Conservation (phyloP, 1,140 invertebrate species). For the Elymnias hypermnestra region DNA sequence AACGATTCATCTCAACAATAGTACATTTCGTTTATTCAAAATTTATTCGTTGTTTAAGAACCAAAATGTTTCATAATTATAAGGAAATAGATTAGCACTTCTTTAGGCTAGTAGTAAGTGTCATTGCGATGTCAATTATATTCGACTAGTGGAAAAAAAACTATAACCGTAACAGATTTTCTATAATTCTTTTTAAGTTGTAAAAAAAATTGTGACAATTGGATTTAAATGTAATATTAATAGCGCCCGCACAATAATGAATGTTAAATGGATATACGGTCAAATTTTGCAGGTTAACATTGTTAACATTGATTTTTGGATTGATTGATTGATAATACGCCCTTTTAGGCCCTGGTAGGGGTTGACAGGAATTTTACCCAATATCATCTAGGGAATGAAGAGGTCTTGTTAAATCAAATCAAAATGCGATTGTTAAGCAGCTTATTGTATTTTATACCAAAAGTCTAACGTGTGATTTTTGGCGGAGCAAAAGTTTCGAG, state of each 20-base stretch:
- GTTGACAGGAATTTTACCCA: too few relatives aligned
- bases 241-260: slow-evolving; percentile 9
- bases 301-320: too few relatives aligned
- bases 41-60: slow-evolving; percentile 40
- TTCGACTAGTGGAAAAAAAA: slow-evolving; percentile 61
- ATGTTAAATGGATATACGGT: not conserved
- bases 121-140: slow-evolving; percentile 75
- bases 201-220: slow-evolving; percentile 20
- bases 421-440: too few relatives aligned
- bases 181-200: slow-evolving; percentile 56
- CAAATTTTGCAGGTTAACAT: slow-evolving; percentile 9
- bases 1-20: too few relatives aligned
- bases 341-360: too few relatives aligned
- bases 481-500: too few relatives aligned
- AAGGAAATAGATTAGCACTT: slow-evolving; percentile 63
- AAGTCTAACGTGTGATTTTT: too few relatives aligned
- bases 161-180: slow-evolving; percentile 58
- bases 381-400: too few relatives aligned
- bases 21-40: too few relatives aligned
- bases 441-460: too few relatives aligned
- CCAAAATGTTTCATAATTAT: slow-evolving; percentile 59
- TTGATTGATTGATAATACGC: too few relatives aligned
- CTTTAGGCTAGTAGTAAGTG: slow-evolving; percentile 70
- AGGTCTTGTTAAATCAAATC: too few relatives aligned
- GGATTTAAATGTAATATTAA: slow-evolving; percentile 6